Percentiles rank a stretch among this genome's conserved stretches.
These are phyloP conservation scores for Esox masquinongy DNA, from an alignment of 2,797 vertebrate species.

Conservation along the genomic window DNA sequence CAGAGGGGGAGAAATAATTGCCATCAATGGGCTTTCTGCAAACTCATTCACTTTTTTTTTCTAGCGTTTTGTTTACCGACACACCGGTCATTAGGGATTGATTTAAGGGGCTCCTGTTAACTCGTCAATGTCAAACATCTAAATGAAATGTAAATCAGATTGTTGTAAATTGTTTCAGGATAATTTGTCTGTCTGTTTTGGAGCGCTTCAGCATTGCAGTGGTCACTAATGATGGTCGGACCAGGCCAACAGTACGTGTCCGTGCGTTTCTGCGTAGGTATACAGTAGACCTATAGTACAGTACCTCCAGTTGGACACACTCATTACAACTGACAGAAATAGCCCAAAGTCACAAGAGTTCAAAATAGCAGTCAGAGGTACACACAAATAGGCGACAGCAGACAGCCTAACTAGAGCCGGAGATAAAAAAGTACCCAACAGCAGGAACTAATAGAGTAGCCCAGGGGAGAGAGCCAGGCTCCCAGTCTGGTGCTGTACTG, in stretches of 20 bases:
- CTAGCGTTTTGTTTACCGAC: slow-evolving; percentile 69
- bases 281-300: not conserved
- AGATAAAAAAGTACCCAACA: not conserved
- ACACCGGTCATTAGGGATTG: slow-evolving; percentile 72
- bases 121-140: slow-evolving; percentile 63
- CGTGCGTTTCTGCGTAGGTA: not conserved
- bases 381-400: not conserved
- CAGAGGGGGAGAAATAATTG: slow-evolving; percentile 79
- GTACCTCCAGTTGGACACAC: not conserved
- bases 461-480: not conserved
- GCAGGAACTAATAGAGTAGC: not conserved
- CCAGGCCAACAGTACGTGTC: slow-evolving; percentile 22
- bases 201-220: slow-evolving; percentile 46
- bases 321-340: not conserved
- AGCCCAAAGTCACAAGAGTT: not conserved
- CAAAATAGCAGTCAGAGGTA: not conserved
- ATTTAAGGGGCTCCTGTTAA: slow-evolving; percentile 65
- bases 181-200: slow-evolving; percentile 50
- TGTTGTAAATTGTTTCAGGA: slow-evolving; percentile 52
- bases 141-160: slow-evolving; percentile 65
- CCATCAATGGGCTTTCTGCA: slow-evolving; percentile 75
- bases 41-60: slow-evolving; percentile 63
- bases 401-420: not conserved
- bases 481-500: not conserved
- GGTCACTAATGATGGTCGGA: slow-evolving; percentile 32